Conservation (phyloP, 35 echinoderm and acorn worm species). For the Heliocidaris tuberculata region DNA sequence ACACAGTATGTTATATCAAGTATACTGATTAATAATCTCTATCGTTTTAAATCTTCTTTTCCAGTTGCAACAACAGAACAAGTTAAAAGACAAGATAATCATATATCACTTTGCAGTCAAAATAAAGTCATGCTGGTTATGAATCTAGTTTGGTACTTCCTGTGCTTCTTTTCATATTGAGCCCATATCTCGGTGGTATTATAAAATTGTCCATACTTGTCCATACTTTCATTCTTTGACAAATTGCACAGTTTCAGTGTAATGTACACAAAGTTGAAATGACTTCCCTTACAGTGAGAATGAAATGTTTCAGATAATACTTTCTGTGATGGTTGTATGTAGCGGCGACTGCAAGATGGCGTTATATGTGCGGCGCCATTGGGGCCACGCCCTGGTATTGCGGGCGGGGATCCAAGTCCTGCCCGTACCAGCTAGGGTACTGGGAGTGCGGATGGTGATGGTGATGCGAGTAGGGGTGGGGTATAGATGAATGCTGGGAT, state of each 20-base stretch:
- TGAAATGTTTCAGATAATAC: not conserved
- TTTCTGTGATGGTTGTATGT: not conserved
- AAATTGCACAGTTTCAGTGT: not conserved
- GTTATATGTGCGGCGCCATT: constrained; percentile 27
- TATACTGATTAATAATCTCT: not conserved
- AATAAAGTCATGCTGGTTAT: no score
- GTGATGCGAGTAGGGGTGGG: constrained; percentile 27
- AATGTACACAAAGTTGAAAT: not conserved
- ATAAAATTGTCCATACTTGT: not conserved
- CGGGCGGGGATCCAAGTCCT: constrained; percentile 16
- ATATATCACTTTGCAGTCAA: no score
- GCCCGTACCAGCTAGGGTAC: constrained; percentile 48
- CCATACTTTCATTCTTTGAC: not conserved
- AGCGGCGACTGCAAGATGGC: not conserved
- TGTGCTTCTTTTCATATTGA: not conserved
- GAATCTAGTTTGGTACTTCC: not conserved
- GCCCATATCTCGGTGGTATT: not conserved
- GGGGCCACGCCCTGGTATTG: constrained; percentile 1
- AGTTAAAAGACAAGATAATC: not conserved
- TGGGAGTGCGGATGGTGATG: constrained; percentile 32
- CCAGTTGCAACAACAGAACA: not conserved
- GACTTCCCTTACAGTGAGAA: not conserved
- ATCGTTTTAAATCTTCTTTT: not conserved
- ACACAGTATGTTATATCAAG: not conserved
- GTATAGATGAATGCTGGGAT: not conserved